Percentiles rank a stretch among this genome's conserved stretches.
Conservation (phyloP, 2,113 vertebrate species). For the Mus pahari region DNA sequence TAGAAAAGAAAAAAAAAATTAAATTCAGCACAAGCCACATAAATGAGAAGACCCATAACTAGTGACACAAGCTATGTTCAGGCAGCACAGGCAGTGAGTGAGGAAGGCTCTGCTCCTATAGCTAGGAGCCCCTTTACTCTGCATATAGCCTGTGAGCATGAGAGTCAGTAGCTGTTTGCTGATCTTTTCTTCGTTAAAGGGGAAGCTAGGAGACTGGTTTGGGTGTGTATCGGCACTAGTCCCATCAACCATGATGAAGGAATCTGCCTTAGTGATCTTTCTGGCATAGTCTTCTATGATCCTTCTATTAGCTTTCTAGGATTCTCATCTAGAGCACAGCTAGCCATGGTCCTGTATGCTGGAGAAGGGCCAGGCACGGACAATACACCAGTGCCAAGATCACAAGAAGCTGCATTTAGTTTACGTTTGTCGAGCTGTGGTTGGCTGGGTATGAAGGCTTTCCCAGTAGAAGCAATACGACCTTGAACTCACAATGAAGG, state of each 20-base stretch:
- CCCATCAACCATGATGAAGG: background rate
- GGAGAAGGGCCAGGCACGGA: background rate
- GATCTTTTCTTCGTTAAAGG: background rate
- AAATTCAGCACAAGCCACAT: background rate
- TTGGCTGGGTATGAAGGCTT: background rate
- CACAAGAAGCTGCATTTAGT: background rate
- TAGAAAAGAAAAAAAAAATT: background rate
- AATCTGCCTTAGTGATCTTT: background rate
- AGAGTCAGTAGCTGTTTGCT: background rate
- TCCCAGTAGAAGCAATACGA: background rate
- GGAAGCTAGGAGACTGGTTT: background rate
- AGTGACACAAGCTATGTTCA: fast-evolving
- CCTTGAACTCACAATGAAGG: background rate
- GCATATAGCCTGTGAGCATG: background rate
- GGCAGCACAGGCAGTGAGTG: too few relatives aligned
- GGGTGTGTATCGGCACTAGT: background rate
- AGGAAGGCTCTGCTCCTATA: background rate
- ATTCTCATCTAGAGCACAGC: background rate
- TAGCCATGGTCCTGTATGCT: too few relatives aligned
- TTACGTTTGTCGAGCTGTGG: background rate
- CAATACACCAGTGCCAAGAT: too few relatives aligned
- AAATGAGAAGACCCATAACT: background rate
- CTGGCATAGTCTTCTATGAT: background rate
- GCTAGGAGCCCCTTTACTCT: background rate
- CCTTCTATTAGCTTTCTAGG: background rate